Conservation (phyloP, 30 jellyfish, hydroid and myxozoan genomes). For the Calvadosia cruxmelitensis region DNA sequence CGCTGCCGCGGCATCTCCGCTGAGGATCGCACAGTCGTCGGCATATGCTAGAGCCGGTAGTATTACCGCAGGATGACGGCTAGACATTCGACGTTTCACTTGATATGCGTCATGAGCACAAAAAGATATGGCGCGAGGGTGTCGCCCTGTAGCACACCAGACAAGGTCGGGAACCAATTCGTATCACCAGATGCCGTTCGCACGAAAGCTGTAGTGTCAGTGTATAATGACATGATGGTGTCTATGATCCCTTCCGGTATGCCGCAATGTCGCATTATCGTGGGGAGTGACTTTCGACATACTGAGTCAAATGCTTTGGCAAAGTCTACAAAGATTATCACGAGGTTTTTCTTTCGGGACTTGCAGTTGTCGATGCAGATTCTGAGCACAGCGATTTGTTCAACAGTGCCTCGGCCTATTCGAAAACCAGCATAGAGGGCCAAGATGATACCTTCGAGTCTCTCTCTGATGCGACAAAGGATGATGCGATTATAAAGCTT, state of each 20-base stretch:
- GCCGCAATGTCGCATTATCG: background rate
- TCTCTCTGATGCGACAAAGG: background rate
- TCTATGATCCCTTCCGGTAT: no score
- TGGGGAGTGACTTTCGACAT: background rate
- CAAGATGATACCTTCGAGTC: background rate
- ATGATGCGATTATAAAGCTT: background rate
- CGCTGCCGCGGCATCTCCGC: background rate
- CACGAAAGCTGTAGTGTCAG: background rate
- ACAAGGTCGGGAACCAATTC: background rate
- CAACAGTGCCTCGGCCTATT: background rate
- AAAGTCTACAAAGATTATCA: background rate
- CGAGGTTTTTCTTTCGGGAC: background rate
- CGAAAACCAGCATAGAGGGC: background rate
- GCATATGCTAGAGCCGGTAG: background rate
- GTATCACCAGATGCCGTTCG: background rate
- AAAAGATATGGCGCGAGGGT: background rate
- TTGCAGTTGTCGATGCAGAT: background rate
- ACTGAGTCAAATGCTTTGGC: conserved; percentile 1
- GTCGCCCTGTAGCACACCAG: conserved; percentile 1
- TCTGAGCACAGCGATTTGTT: background rate
- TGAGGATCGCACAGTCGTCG: background rate
- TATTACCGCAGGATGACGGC: background rate
- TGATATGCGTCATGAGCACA: background rate
- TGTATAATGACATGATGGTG: background rate
- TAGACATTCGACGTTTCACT: background rate